Base-by-base conservation (phyloP, 2,113 vertebrate species). In the Cairina moschata region DNA sequence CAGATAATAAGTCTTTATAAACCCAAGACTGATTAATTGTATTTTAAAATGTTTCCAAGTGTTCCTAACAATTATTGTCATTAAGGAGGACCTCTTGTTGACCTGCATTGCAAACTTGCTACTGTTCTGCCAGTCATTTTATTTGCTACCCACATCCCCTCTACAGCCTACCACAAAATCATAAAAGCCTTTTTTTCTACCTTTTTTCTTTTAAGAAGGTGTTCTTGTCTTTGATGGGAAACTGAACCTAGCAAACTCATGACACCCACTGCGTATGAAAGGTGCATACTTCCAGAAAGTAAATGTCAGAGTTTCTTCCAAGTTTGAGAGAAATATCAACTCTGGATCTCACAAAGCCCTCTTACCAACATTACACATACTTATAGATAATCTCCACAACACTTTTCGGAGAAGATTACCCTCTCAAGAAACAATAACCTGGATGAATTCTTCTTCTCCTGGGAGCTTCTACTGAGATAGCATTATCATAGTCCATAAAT, bases 361-460 rank as follows among this genome's bases (percentile, higher is more conserved):
- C 79, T 86, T 86, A 86, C 56, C 14, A 81, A 89, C 55, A 69
- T 15, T 66, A 69, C 29, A 31, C 60, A 38, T 32, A 83, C 56
- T 86, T 82, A 69, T 0, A 90, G 56, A 86, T 75, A 78, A 55
- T 84, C 58, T 88, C 63, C 48, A 88, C 34, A 82, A 68, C 20
- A 16, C 16, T 79, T 75, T 75, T 54, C 34, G 58, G 55, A 78
- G 62, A 90, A 94, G 68, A 91, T 40, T 90, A 91, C 25, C 42
- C 46, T 77, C 75, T 85, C 63, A 85, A 69, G 40, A 96, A 95
- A 95, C 78, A 93, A 88, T 59, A 96, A 89, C 28, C 31, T 48
- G 26, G 40, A 76, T 56, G 31, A 94, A 92, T 87, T 93, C 58
- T 62, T 62, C 14, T 75, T 86, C 72, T 80, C 65, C 60, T 52